Base-by-base conservation (phyloP, 2,113 vertebrate species). In the Vidua macroura region DNA sequence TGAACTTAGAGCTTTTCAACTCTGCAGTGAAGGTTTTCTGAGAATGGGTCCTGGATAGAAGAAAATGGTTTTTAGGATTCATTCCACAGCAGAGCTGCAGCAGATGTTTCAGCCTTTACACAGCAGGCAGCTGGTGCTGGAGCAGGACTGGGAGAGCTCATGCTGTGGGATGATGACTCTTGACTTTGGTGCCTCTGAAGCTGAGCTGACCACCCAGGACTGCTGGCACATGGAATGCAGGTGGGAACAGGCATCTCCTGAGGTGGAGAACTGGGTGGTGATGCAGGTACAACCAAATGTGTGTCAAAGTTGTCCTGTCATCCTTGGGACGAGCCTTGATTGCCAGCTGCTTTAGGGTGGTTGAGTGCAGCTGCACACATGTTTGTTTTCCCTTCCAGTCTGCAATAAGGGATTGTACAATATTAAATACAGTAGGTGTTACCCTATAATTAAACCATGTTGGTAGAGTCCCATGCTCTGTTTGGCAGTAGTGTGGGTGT, bases 241-340 rank as follows among this genome's bases (percentile, higher is more conserved):
- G 51, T 74, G 64, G 25, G 35, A 85, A 9, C 15, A 52, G 35
- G 55, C 62, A 52, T 56, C 69, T 72, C 31, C 46, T 1, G 15
- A 52, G 51, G 16, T 15, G 14, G 8, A 62, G 77, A 56, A 80
- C 55, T 7, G 2, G 9, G 0, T 17, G 14, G 22, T 51, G 51
- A 21, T 43, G 35, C 51, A 43, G 41, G 13, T 59, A 14, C n/a
- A 9, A 8, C n/a, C 13, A 1, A 1, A 2, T 2, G 23, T 16
- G 43, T 76, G 68, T 70, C 35, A 31, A 6, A 66, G 18, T 20
- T 70, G 39, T 78, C 35, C 60, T 70, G 27, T 37, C 7, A 5
- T 56, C 67, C 51, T 48, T 14, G 7, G n/a, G n/a, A 28, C 0
- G 0, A 52, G 31, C 39, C 37, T 73, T 51, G 41, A 6, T 30